Base-by-base conservation (phyloP, 2,888 invertebrate genomes). In the Torymus texanus region DNA sequence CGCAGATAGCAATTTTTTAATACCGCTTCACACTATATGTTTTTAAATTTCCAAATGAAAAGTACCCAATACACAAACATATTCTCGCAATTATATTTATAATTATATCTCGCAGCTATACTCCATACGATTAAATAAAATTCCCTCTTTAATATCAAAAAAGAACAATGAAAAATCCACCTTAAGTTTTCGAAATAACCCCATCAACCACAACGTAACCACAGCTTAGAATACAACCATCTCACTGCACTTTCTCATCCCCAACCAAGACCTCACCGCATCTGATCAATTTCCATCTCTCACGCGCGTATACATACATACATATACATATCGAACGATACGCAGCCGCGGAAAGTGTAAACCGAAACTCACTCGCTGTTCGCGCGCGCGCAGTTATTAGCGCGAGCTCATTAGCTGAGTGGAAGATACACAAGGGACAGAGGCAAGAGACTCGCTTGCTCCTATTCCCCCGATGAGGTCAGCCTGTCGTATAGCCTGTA, bases 381-480 rank as follows among this genome's bases (percentile, higher is more conserved):
- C 4, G 41, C 41, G 41, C 5, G 41, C 41, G 41, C 55, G 21
- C 70, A 80, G 81, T 83, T 83, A 84, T 85, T 84, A 85, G 80
- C 78, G 82, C 73, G 82, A 78, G 83, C 83, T 84, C 82, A 83
- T 84, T 84, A 83, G 83, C 80, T 82, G 79, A 84, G 83, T 82
- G 83, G 78, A 82, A 74, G 70, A 81, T 83, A 81, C 78, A 83
- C 82, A 83, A 86, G 82, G 84, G 13, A 86, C 86, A 85, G 85
- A 84, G 55, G 12, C 1, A 5, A 1, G 8, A 1, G 8, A 8
- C 41, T 41, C 41, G 41, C 41, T 41, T 8, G 41, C 5, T 41
- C 41, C 74, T 41, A 21, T 73, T 65, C 55, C 66, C 61, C 8
- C 55, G 62, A 75, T 75, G 66, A 75, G 67, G 75, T 68, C 68